Conservation (phyloP, 2,113 vertebrate genomes). For the rabbit (Oryctolagus cuniculus) region mOryCun1.1 NC_091432.1:172906001-172906500, state of each 20-base stretch:
- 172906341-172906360: background rate
- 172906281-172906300: background rate
- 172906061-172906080: no score
- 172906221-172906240: background rate
- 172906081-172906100: no score
- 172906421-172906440: no score
- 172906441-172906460: no score
- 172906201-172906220: background rate
- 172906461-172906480: no score
- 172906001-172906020: no score
- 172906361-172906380: background rate
- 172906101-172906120: background rate
- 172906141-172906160: background rate
- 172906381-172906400: background rate
- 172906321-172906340: background rate
- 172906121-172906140: background rate
- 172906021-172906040: no score
- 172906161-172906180: background rate
- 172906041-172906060: no score
- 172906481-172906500: no score
- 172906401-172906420: background rate
- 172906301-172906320: background rate
- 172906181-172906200: background rate
- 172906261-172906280: background rate
- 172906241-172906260: background rate